Conservation (phyloP, 2,888 invertebrate genomes). For the Sepioteuthis lessoniana region DNA sequence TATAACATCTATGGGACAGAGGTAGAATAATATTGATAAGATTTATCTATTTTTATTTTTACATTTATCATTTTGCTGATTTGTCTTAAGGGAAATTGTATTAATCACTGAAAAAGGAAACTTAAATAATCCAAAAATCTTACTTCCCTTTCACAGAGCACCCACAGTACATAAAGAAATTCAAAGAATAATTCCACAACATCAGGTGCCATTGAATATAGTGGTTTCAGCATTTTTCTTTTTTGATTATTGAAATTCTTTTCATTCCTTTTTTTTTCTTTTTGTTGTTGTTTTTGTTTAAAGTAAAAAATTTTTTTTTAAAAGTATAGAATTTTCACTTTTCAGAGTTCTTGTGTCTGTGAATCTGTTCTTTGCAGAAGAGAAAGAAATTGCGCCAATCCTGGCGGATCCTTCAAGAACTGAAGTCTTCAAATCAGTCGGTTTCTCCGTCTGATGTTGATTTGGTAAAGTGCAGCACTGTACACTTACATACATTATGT, state of each 20-base stretch:
- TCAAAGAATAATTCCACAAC: neutral
- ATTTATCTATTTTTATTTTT: too few relatives aligned
- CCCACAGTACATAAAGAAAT: too few relatives aligned
- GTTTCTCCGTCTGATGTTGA: constrained; percentile 48
- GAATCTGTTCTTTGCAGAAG: constrained; percentile 61
- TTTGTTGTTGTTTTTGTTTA: neutral
- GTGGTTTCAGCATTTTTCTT: neutral
- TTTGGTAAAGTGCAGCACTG: constrained; percentile 36
- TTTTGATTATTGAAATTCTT: neutral
- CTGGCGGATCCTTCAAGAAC: constrained; percentile 62
- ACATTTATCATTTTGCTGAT: too few relatives aligned
- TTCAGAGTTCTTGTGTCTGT: constrained; percentile 36
- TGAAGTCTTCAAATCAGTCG: constrained; percentile 53
- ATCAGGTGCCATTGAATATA: neutral
- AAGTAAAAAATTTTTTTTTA: neutral
- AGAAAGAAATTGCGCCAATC: constrained; percentile 64
- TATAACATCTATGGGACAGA: too few relatives aligned
- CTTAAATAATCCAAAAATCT: too few relatives aligned
- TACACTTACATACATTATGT: neutral
- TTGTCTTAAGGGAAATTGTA: too few relatives aligned
- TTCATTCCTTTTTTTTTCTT: neutral
- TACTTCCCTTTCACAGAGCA: too few relatives aligned
- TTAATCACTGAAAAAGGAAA: too few relatives aligned
- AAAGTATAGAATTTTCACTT: neutral
- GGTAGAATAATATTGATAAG: too few relatives aligned